Conservation (phyloP, 2,113 vertebrate species). For the Pleuronectes platessa region DNA sequence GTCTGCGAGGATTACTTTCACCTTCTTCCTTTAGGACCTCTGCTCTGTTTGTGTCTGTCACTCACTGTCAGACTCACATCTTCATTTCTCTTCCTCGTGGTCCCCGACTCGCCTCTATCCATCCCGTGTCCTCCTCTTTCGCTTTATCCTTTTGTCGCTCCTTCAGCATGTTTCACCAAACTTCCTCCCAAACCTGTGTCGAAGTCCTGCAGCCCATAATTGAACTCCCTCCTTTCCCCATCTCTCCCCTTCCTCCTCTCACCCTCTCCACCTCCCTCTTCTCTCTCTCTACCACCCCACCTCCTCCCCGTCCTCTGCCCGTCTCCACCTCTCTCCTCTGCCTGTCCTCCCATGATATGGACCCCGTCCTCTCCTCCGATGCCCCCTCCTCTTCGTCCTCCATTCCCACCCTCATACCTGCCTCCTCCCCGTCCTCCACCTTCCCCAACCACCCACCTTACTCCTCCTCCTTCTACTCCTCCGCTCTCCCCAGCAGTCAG, state of each 20-base stretch:
- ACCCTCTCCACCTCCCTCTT: conserved; percentile 9
- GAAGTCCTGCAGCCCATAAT: conserved; percentile 61
- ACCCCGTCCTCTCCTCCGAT: conserved; percentile 4
- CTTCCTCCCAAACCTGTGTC: conserved; percentile 41
- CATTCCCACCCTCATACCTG: conserved; percentile 37
- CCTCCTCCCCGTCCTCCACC: conserved; percentile 27
- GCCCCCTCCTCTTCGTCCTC: conserved; percentile 2
- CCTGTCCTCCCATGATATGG: conserved; percentile 20
- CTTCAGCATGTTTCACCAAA: conserved; percentile 32
- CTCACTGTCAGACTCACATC: conserved; percentile 44
- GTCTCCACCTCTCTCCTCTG: conserved; percentile 45
- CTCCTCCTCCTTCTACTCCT: conserved; percentile 17
- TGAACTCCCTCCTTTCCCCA: conserved; percentile 55
- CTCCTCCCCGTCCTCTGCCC: conserved; percentile 21
- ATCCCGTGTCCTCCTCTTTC: background rate
- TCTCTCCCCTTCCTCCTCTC: conserved; percentile 2
- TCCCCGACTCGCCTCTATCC: conserved; percentile 2
- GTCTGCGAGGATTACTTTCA: background rate
- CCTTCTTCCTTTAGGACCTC: conserved; percentile 5
- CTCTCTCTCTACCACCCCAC: conserved; percentile 30
- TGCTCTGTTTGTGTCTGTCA: conserved; percentile 21
- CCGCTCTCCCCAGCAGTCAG: conserved; percentile 82
- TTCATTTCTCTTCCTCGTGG: conserved; percentile 45
- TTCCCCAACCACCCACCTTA: conserved; percentile 7
- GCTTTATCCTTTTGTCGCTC: background rate